phyloP scores from a whole-genome alignment of 2,113 vertebrate species.

The Coracopsis vasa region DNA sequence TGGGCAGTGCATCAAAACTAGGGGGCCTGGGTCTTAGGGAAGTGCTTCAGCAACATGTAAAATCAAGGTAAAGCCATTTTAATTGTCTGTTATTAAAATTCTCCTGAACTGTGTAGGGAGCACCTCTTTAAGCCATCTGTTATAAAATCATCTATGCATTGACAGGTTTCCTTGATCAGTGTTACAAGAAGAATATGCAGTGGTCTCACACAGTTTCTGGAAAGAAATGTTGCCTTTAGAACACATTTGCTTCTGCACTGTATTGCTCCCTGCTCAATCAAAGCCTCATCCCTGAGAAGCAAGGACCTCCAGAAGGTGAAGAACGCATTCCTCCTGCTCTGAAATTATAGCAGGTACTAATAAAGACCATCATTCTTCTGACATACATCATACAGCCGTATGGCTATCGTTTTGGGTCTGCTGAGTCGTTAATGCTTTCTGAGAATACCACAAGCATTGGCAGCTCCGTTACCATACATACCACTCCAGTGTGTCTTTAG shows the following conservation, averaged over 20 bases:
- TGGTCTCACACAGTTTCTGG: neutral
- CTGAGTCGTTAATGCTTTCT: neutral
- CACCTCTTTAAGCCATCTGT: neutral
- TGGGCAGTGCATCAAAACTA: neutral
- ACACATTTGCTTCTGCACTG: rapidly evolving
- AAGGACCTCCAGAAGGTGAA: neutral
- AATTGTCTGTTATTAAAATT: neutral
- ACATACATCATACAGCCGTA: rapidly evolving
- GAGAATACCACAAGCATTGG: neutral
- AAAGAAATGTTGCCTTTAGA: neutral
- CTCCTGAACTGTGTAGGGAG: neutral
- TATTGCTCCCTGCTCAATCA: neutral
- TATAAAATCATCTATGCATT: neutral
- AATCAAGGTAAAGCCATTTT: neutral
- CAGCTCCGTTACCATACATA: neutral
- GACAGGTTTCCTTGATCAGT: neutral
- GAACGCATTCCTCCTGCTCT: neutral
- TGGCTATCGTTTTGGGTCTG: neutral
- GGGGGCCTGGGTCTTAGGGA: neutral
- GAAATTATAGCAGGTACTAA: neutral
- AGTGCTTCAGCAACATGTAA: neutral
- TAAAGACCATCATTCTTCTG: neutral
- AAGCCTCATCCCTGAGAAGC: neutral
- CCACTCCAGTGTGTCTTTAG: neutral
- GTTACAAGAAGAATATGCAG: neutral